Evolutionary conservation across 1,140 invertebrate genomes (phyloP).

Genomic region (Drosophila sulfurigaster): DNA sequence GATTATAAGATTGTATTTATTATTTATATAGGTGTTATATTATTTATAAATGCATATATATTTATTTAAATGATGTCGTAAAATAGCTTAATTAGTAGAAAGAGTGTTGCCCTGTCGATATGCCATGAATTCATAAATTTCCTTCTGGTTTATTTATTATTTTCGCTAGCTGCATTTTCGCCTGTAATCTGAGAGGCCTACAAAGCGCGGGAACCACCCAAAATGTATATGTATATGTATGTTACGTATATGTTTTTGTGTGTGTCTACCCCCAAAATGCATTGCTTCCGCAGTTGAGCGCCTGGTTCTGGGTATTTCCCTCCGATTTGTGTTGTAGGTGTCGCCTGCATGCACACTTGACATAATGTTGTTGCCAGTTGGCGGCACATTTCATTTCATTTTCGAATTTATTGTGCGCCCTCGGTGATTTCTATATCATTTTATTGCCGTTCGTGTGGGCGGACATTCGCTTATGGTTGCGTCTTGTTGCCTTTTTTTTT

Average conservation of each 20-base stretch:
- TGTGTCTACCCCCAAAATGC: slow-evolving; percentile 30
- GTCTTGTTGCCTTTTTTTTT: slow-evolving; percentile 14
- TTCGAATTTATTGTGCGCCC: slow-evolving; percentile 52
- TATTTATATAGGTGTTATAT: too few species aligned
- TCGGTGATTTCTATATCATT: slow-evolving; percentile 57
- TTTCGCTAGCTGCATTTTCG: slow-evolving; percentile 6
- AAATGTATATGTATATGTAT: not conserved
- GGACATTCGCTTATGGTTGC: slow-evolving; percentile 35
- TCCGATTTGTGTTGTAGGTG: slow-evolving; percentile 42
- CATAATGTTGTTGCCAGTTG: slow-evolving; percentile 59
- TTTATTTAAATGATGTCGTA: too few species aligned
- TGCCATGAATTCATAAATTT: too few species aligned
- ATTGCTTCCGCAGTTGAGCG: slow-evolving; percentile 55
- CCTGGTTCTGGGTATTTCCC: slow-evolving; percentile 23
- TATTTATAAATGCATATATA: too few species aligned
- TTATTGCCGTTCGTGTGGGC: slow-evolving; percentile 51
- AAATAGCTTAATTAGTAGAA: not conserved
- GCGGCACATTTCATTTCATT: slow-evolving; percentile 55
- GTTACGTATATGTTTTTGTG: not conserved
- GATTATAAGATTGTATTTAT: too few species aligned
- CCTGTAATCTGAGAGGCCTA: slow-evolving; percentile 54
- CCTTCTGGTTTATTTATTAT: not conserved
- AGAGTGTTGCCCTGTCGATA: not conserved
- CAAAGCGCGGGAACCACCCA: slow-evolving; percentile 40
- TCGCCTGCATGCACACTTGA: slow-evolving; percentile 51